Percentiles rank a stretch among this genome's conserved stretches.
Conservation (phyloP, 2,797 vertebrate genomes). For the Apogon talboti region DNA sequence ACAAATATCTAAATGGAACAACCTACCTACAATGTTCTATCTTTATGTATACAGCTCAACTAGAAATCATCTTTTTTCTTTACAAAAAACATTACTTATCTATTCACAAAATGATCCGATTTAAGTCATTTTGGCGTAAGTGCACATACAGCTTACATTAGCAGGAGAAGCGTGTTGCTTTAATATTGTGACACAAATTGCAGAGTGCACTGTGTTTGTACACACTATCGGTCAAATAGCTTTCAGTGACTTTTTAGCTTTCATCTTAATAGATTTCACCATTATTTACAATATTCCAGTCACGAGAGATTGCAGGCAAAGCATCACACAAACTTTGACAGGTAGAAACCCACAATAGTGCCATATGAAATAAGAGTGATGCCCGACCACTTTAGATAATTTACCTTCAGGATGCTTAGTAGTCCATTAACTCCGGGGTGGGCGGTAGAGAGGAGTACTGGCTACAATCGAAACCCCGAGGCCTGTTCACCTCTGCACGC, state of each 20-base stretch:
- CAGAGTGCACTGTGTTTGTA: slow-evolving; percentile 47
- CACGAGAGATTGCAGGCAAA: slow-evolving; percentile 56
- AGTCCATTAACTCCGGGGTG: slow-evolving; percentile 34
- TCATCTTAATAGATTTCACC: slow-evolving; percentile 58
- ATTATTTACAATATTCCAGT: slow-evolving; percentile 64
- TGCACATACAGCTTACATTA: slow-evolving; percentile 68
- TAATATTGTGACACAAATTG: slow-evolving; percentile 53
- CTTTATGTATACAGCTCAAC: slow-evolving; percentile 53
- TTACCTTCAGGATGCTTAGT: slow-evolving; percentile 4
- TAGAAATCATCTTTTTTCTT: slow-evolving; percentile 52
- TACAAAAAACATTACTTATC: slow-evolving; percentile 60
- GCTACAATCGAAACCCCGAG: slow-evolving; percentile 12
- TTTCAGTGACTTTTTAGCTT: slow-evolving; percentile 48
- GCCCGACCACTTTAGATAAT: slow-evolving; percentile 35
- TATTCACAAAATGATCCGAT: slow-evolving; percentile 60
- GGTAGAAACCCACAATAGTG: slow-evolving; percentile 46
- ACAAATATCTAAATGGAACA: slow-evolving; percentile 55
- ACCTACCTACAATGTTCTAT: slow-evolving; percentile 46
- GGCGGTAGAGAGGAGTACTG: slow-evolving; percentile 20
- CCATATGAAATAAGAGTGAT: slow-evolving; percentile 36
- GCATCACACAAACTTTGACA: slow-evolving; percentile 59
- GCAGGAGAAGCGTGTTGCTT: slow-evolving; percentile 56
- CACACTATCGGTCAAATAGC: slow-evolving; percentile 46
- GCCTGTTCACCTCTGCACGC: slow-evolving; percentile 20
- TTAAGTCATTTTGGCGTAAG: slow-evolving; percentile 64